A percentile compares a stretch with the other conserved stretches of the same genome.
These are phyloP conservation scores for Dasyprocta punctata DNA, from an alignment of 2,113 vertebrate genomes.

Conservation along the genomic window DNA sequence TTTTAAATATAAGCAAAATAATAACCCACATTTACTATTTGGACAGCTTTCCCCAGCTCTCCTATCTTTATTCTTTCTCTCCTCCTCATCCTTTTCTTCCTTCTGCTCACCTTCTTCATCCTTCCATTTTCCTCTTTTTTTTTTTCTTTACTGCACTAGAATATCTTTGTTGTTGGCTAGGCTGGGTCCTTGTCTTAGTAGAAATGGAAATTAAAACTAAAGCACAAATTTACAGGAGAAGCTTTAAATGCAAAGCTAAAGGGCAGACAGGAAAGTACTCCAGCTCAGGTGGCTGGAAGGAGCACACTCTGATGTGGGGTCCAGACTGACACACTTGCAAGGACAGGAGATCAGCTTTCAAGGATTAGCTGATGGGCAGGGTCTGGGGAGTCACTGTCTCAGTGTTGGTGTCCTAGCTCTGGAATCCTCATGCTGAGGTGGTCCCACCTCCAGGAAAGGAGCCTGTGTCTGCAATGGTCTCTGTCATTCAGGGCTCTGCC, in stretches of 20 bases:
- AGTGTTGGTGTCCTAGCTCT: not conserved
- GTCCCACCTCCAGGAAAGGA: not conserved
- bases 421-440: not conserved
- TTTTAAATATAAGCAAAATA: no score
- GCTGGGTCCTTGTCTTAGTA: not conserved
- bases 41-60: no score
- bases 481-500: not conserved
- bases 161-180: not conserved
- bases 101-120: no score
- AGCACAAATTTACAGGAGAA: not conserved
- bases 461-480: not conserved
- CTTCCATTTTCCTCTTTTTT: no score
- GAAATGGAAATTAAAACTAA: not conserved
- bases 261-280: not conserved
- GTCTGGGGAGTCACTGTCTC: not conserved
- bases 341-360: not conserved
- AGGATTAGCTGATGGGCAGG: not conserved
- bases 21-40: no score
- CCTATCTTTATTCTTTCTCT: no score
- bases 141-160: not conserved
- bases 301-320: not conserved
- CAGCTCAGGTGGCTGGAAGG: not conserved
- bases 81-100: no score
- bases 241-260: not conserved
- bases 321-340: not conserved